Percentiles rank a stretch among this genome's conserved stretches.
Evolutionary conservation across 2,113 vertebrate genomes (phyloP).

Genomic region (Epinephelus fuscoguttatus): DNA sequence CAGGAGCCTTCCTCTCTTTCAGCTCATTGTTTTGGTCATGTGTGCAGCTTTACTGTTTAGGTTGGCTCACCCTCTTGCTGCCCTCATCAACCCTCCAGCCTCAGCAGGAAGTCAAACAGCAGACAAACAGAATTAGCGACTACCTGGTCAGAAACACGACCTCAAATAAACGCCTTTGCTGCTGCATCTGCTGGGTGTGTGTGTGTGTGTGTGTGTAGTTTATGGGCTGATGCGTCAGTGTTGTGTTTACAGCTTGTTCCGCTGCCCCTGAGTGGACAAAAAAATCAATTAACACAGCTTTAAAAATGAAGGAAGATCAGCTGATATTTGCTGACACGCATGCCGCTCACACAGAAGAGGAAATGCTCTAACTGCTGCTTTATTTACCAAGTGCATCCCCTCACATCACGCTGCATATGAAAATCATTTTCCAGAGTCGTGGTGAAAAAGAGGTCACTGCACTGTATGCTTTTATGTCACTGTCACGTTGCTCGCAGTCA

Average conservation of each 20-base stretch:
- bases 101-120: background rate
- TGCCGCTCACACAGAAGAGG: background rate
- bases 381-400: background rate
- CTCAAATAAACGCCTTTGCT: background rate
- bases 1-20: too few species aligned
- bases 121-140: background rate
- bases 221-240: background rate
- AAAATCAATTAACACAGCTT: background rate
- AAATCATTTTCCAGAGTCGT: background rate
- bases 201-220: background rate
- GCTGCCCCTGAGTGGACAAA: background rate
- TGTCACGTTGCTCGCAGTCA: slow-evolving; percentile 16
- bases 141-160: background rate
- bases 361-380: background rate
- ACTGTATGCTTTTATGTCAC: background rate
- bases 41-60: too few species aligned
- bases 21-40: too few species aligned
- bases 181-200: background rate
- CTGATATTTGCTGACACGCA: background rate
- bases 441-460: slow-evolving; percentile 24
- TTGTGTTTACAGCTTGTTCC: background rate
- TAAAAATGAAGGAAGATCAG: background rate
- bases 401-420: background rate
- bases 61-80: too few species aligned
- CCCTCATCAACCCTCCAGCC: too few species aligned